Conservation (phyloP, 2,113 vertebrate species). For the Ursus arctos region DNA sequence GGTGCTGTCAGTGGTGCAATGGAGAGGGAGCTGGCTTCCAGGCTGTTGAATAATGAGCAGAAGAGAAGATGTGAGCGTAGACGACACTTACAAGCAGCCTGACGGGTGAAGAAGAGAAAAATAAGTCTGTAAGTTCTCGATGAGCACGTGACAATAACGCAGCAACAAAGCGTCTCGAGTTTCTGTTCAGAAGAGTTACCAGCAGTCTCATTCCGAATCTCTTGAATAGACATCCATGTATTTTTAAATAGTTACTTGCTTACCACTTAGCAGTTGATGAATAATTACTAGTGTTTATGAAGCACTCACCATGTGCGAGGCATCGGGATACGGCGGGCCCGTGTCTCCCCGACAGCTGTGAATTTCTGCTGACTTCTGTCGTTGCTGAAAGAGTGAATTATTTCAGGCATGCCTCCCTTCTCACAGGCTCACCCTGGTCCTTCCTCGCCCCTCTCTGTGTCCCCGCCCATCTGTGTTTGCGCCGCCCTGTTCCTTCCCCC, state of each 20-base stretch:
- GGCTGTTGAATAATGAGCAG: background rate
- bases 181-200: background rate
- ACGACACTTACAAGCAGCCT: background rate
- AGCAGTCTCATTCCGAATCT: accelerated
- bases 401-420: accelerated
- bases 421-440: accelerated
- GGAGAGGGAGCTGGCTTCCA: background rate
- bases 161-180: accelerated
- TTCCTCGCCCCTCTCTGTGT: accelerated
- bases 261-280: background rate
- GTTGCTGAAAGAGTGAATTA: accelerated
- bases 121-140: accelerated
- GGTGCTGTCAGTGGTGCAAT: accelerated
- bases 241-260: background rate
- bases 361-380: accelerated
- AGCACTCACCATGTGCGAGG: accelerated
- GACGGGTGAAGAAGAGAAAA: accelerated
- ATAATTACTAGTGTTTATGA: accelerated
- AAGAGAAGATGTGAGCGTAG: background rate
- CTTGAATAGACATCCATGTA: accelerated
- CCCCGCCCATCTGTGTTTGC: accelerated
- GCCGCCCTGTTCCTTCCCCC: background rate
- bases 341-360: accelerated
- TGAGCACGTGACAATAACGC: accelerated
- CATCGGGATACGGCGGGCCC: accelerated